These are phyloP conservation scores for Apogon hyalosoma DNA, from an alignment of 2,797 vertebrate genomes.

Conservation along the genomic window DNA sequence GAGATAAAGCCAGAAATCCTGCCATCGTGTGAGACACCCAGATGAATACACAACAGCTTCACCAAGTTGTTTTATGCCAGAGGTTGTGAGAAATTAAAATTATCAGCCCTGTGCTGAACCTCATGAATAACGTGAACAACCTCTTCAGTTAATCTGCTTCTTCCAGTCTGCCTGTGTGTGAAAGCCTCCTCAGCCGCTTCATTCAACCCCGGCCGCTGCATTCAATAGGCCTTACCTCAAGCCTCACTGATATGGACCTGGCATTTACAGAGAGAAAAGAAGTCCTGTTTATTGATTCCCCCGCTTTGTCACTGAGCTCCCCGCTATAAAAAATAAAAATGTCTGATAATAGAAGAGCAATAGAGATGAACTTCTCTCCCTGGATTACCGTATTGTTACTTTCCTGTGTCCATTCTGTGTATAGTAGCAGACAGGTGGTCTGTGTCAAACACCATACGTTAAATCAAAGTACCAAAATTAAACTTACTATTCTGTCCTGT, in stretches of 20 bases:
- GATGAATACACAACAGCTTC: too few relatives aligned
- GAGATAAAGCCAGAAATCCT: too few relatives aligned
- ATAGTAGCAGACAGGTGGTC: too few relatives aligned
- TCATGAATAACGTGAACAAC: constrained; percentile 21
- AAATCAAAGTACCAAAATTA: too few relatives aligned
- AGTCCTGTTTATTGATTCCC: constrained; percentile 13
- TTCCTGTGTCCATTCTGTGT: too few relatives aligned
- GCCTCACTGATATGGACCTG: constrained; percentile 19
- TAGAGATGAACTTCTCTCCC: background rate
- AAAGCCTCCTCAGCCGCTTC: constrained; percentile 21
- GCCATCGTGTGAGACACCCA: too few relatives aligned
- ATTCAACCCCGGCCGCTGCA: constrained; percentile 25
- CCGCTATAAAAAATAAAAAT: constrained; percentile 1
- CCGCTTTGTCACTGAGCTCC: constrained; percentile 32
- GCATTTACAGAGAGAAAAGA: constrained; percentile 24
- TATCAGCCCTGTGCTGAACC: background rate
- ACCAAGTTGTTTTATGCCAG: too few relatives aligned
- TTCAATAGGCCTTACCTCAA: constrained; percentile 24
- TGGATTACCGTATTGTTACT: constrained; percentile 6
- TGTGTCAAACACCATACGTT: too few relatives aligned
- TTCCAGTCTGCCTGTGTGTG: constrained; percentile 3
- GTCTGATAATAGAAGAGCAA: constrained; percentile 13
- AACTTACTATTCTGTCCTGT: too few relatives aligned
- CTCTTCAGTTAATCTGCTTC: constrained; percentile 34
- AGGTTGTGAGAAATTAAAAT: background rate